These are phyloP conservation scores for Porites lobata DNA, from an alignment of 92 coral and sea anemone species.

Conservation along the genomic window DNA sequence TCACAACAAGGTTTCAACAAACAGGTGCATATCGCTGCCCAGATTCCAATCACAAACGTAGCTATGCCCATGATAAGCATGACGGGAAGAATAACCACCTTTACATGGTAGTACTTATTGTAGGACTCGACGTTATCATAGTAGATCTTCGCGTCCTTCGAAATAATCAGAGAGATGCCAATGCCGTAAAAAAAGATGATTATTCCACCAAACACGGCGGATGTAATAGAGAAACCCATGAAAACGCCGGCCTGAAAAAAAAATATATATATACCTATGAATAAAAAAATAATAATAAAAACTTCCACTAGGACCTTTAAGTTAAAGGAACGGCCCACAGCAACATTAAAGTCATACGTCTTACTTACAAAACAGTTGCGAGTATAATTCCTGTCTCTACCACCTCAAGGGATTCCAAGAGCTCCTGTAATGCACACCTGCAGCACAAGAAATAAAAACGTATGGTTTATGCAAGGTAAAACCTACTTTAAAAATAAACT, in stretches of 20 bases:
- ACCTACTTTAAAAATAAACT: too few species aligned
- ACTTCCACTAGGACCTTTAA: background rate
- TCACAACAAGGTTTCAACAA: background rate
- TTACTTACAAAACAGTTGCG: background rate
- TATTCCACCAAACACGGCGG: background rate
- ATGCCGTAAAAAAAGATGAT: conserved; percentile 18
- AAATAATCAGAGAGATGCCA: background rate
- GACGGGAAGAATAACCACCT: background rate
- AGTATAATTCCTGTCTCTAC: background rate
- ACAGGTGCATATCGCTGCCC: background rate
- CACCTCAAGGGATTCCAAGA: background rate
- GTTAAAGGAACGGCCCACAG: background rate
- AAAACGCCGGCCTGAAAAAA: conserved; percentile 3
- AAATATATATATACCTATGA: background rate
- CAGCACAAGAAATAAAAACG: background rate
- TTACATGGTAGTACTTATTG: background rate
- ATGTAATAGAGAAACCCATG: conserved; percentile 45
- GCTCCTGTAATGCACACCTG: background rate
- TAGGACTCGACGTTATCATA: background rate
- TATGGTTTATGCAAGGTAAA: too few species aligned
- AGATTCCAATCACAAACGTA: background rate
- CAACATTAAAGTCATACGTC: background rate
- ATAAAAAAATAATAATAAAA: too few species aligned
- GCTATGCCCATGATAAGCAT: conserved; percentile 2
- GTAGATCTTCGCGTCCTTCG: background rate